Evolutionary conservation across 2,113 vertebrate species (phyloP).

Genomic region (Gobiocypris rarus): DNA sequence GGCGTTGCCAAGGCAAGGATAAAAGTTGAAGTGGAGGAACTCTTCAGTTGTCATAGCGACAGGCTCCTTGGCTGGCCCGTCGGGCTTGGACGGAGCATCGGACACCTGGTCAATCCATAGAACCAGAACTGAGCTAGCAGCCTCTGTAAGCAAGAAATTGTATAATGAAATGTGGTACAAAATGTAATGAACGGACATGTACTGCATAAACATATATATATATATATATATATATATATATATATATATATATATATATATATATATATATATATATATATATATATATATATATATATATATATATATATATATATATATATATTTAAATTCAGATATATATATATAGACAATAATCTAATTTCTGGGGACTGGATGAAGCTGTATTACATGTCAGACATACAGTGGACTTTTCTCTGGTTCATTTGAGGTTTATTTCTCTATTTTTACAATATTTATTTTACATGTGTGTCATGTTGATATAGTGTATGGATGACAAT

Average conservation of each 20-base stretch:
- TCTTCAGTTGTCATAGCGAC: conserved; percentile 60
- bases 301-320: no score
- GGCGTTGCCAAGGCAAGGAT: conserved; percentile 59
- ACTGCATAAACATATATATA: conserved; percentile 55
- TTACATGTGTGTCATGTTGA: conserved; percentile 70
- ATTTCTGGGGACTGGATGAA: conserved; percentile 73
- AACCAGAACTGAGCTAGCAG: conserved; percentile 42
- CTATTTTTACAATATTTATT: conserved; percentile 60
- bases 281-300: no score
- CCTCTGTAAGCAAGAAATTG: conserved; percentile 32
- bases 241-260: no score
- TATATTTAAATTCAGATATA: conserved; percentile 62
- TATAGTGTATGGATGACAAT: conserved; percentile 76
- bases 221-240: conserved; percentile 67
- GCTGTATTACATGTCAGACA: conserved; percentile 78
- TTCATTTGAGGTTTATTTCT: conserved; percentile 68
- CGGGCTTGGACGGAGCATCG: conserved; percentile 46
- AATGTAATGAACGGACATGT: conserved; percentile 31
- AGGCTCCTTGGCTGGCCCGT: conserved; percentile 40
- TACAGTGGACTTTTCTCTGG: conserved; percentile 72
- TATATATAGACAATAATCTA: conserved; percentile 48
- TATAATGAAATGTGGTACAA: conserved; percentile 42
- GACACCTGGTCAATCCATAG: conserved; percentile 50
- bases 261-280: no score
- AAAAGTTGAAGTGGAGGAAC: conserved; percentile 60